Evolutionary conservation across 2,797 vertebrate genomes (phyloP).

Genomic region (Leptodactylus fallax): DNA sequence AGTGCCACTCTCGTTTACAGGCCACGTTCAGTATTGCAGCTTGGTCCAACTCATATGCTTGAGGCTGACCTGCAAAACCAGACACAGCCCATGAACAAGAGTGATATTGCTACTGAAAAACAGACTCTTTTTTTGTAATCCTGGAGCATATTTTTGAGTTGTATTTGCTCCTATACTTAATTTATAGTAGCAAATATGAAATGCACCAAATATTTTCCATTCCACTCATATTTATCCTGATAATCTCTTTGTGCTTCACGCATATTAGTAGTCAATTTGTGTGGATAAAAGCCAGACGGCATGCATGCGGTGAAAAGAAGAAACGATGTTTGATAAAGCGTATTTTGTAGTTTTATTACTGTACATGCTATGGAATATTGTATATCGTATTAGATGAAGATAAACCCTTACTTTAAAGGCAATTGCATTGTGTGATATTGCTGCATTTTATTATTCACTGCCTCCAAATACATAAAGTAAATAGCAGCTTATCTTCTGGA

Average conservation of each 20-base stretch:
- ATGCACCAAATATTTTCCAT: neutral
- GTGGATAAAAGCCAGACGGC: neutral
- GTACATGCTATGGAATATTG: neutral
- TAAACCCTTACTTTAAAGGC: conserved; percentile 33
- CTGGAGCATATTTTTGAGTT: no score
- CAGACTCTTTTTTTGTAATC: no score
- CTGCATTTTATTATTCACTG: conserved; percentile 18
- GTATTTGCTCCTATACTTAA: neutral
- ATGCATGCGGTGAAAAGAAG: neutral
- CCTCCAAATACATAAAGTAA: conserved; percentile 24
- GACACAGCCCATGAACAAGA: no score
- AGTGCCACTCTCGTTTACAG: no score
- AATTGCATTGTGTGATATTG: conserved; percentile 25
- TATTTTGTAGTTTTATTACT: conserved; percentile 15
- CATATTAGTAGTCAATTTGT: conserved; percentile 1
- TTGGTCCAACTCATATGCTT: no score
- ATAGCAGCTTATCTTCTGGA: conserved; percentile 20
- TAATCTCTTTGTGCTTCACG: neutral
- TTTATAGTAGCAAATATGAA: neutral
- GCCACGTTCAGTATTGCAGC: no score
- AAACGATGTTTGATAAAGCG: neutral
- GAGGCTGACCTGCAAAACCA: no score
- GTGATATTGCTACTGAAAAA: no score
- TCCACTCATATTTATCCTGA: neutral
- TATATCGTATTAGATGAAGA: conserved; percentile 30